Base-by-base conservation (phyloP, 2,888 invertebrate species). In the Drosophila sordidula region DNA sequence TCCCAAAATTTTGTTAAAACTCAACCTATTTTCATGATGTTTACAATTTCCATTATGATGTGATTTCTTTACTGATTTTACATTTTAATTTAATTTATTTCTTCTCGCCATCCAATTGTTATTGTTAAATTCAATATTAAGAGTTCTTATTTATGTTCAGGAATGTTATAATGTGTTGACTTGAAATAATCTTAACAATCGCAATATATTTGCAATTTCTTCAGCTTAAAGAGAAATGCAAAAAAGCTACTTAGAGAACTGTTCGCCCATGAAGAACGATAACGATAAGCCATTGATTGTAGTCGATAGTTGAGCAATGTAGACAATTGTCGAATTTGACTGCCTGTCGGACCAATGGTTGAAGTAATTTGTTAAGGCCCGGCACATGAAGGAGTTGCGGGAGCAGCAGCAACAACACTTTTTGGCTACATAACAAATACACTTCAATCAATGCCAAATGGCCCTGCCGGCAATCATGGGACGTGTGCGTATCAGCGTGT, bases 391-490 rank as follows among this genome's bases (percentile, higher is more conserved):
- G 56, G 62, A 76, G 72, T 68, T 75, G 52, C 54, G 55, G 29
- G 8, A 57, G 38, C 46, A 46, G 45, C 47, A 49, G 2, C 18
- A 32, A 29, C 67, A 79, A 66, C 80, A 74, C 78, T 80, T 73
- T 74, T 73, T 68, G 75, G 84, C 85, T 72, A 74, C 75, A 87
- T 83, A 75, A 83, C 85, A 86, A 87, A 87, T 85, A 87, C 79
- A 80, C 85, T 86, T 87, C 88, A 86, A 86, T 86, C 85, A 86
- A 87, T 82, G 81, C 80, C 86, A 87, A 85, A 87, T 87, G 85
- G 80, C 58, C 50, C 69, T 81, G 72, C 57, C 65, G 76, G 78
- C 87, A 87, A 85, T 87, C 85, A 82, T 70, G 71, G 74, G 38
- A 71, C 71, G 66, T 75, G 77, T 64, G 76, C 76, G 51, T 47